These are phyloP conservation scores for Eilema depressum DNA, from an alignment of 2,888 invertebrate species.

Conservation along the genomic window DNA sequence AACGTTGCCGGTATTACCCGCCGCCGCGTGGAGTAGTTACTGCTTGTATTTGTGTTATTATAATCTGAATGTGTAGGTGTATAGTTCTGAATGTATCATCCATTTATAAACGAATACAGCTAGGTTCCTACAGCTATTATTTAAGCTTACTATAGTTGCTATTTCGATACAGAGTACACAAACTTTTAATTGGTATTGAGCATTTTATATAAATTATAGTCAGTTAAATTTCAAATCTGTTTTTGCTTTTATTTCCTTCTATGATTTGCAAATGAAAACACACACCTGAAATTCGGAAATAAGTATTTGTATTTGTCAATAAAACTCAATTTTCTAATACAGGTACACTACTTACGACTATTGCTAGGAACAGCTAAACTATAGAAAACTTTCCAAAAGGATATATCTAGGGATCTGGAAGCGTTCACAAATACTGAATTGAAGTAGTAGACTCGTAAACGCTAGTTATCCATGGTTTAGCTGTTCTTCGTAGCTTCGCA, in stretches of 20 bases:
- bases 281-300: not conserved
- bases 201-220: too few species aligned
- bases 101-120: not conserved
- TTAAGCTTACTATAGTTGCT: not conserved
- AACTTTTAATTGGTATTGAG: not conserved
- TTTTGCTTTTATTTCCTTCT: not conserved
- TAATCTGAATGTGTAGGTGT: not conserved
- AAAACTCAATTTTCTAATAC: not conserved
- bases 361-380: not conserved
- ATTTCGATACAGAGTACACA: not conserved
- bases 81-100: not conserved
- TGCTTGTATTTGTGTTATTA: not conserved
- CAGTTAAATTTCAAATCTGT: not conserved
- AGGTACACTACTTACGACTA: not conserved
- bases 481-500: not conserved
- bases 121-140: not conserved
- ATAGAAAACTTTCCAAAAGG: not conserved
- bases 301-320: not conserved
- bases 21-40: not conserved
- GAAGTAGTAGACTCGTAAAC: too few species aligned
- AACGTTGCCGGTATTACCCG: not conserved
- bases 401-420: too few species aligned
- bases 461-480: not conserved
- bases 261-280: not conserved
- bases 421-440: too few species aligned